Evolutionary conservation across 2,888 invertebrate genomes (phyloP).

Genomic region (Cryptophagus acutangulus): DNA sequence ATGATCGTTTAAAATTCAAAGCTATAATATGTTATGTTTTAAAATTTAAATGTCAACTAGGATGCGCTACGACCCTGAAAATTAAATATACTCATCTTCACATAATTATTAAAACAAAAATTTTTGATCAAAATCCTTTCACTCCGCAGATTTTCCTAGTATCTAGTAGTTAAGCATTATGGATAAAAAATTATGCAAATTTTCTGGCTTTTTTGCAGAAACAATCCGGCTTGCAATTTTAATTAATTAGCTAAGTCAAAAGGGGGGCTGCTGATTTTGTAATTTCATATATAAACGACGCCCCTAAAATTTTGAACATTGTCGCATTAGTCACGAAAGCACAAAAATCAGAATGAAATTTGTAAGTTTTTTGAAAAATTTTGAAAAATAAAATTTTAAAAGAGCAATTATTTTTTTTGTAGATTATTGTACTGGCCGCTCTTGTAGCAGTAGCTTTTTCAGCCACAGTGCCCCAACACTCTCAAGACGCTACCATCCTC

Average conservation of each 20-base stretch:
- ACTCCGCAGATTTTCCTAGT: background rate
- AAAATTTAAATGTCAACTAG: slow-evolving; percentile 20
- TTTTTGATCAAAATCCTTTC: slow-evolving; percentile 7
- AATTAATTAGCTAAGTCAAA: background rate
- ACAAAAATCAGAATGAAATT: slow-evolving; percentile 11
- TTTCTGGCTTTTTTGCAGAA: too few relatives aligned
- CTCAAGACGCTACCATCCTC: slow-evolving; percentile 54
- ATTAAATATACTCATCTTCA: background rate
- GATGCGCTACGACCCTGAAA: slow-evolving; percentile 18
- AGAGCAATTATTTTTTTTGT: too few relatives aligned
- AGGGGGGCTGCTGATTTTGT: background rate
- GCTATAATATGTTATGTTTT: too few relatives aligned
- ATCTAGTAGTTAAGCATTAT: too few relatives aligned
- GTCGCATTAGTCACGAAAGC: slow-evolving; percentile 3
- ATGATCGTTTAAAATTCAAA: too few relatives aligned
- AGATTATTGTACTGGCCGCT: slow-evolving; percentile 28
- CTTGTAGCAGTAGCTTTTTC: slow-evolving; percentile 25
- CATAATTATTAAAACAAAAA: background rate
- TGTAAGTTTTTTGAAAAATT: slow-evolving; percentile 9
- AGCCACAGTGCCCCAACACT: slow-evolving; percentile 16
- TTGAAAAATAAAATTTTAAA: background rate
- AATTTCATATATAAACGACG: slow-evolving; percentile 4
- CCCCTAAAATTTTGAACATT: background rate
- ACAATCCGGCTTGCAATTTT: background rate
- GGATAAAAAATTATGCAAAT: too few relatives aligned